Conservation (phyloP, 2,888 invertebrate species). For the Sphinx pinastri region DNA sequence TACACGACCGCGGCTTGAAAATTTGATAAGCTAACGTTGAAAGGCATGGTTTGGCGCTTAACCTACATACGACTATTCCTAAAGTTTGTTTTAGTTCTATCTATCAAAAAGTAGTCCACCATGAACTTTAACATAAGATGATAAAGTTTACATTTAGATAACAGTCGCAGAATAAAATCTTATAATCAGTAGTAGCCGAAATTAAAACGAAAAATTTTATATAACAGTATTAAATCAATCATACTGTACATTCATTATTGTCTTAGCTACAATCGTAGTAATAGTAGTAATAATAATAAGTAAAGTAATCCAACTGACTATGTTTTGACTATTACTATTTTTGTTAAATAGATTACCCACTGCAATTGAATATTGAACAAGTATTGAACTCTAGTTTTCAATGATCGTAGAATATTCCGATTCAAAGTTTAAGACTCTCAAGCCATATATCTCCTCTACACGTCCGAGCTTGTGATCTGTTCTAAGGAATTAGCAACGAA, state of each 20-base stretch:
- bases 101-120: too few species aligned
- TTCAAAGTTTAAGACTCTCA: not conserved
- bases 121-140: too few species aligned
- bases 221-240: too few species aligned
- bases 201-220: too few species aligned
- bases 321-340: not conserved
- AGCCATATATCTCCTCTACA: not conserved
- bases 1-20: constrained; percentile 47
- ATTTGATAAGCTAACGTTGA: constrained; percentile 48
- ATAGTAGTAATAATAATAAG: too few species aligned
- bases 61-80: too few species aligned
- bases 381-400: not conserved
- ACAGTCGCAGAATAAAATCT: too few species aligned
- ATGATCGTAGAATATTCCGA: not conserved
- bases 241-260: too few species aligned
- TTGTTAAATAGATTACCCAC: not conserved
- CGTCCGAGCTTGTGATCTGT: not conserved
- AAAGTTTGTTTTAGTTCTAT: too few species aligned
- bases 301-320: not conserved
- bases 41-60: not conserved
- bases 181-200: too few species aligned
- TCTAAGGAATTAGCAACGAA: not conserved
- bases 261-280: too few species aligned
- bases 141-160: too few species aligned
- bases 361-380: not conserved